These are phyloP conservation scores for Oegoconia quadripuncta DNA, from an alignment of 2,888 invertebrate genomes.

Conservation along the genomic window DNA sequence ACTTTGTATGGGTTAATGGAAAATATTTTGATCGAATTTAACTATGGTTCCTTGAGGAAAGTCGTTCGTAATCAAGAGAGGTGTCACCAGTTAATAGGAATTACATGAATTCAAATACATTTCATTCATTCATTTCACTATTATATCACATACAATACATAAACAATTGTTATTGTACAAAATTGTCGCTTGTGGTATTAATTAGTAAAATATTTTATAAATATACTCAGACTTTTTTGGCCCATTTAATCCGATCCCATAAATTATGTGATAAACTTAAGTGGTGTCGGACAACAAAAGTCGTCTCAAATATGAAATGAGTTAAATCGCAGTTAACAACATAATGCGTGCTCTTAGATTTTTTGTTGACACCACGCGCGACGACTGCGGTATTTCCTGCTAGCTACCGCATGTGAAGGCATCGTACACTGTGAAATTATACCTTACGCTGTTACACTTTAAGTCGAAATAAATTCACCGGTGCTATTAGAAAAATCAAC, in stretches of 20 bases:
- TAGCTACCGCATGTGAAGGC: constrained; percentile 41
- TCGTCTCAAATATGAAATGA: constrained; percentile 72
- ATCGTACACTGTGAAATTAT: constrained; percentile 24
- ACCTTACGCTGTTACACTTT: constrained; percentile 29
- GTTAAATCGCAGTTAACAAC: constrained; percentile 73
- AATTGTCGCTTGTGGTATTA: too few relatives aligned
- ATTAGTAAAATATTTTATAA: too few relatives aligned
- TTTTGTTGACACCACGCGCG: constrained; percentile 58
- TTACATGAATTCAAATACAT: too few relatives aligned
- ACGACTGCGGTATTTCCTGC: constrained; percentile 73
- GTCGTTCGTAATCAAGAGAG: too few relatives aligned
- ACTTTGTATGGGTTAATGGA: too few relatives aligned
- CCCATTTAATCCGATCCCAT: constrained; percentile 28
- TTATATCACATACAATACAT: too few relatives aligned
- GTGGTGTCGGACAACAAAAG: constrained; percentile 58
- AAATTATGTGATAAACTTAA: constrained; percentile 62
- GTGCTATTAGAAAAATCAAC: constrained; percentile 26
- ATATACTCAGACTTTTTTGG: neutral
- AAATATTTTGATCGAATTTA: too few relatives aligned
- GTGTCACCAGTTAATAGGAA: too few relatives aligned
- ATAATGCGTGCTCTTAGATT: constrained; percentile 70
- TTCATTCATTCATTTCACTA: too few relatives aligned
- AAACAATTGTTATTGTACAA: too few relatives aligned
- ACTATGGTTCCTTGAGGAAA: too few relatives aligned
- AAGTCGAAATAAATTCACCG: constrained; percentile 29